Evolutionary conservation across 1,140 invertebrate genomes (phyloP).

Genomic region (Drosophila ogumai): DNA sequence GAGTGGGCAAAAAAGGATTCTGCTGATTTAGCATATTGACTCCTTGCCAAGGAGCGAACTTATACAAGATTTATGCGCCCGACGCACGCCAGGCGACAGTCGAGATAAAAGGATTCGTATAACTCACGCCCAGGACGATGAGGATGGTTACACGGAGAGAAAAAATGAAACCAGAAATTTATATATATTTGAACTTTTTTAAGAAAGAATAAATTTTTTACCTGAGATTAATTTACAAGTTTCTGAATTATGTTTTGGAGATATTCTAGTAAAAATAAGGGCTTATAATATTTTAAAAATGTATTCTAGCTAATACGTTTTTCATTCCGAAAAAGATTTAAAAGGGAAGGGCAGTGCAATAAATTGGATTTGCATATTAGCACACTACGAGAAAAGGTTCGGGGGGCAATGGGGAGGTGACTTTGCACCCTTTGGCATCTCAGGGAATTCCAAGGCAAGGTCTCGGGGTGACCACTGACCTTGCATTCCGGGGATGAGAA

Average conservation of each 20-base stretch:
- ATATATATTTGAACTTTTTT: neutral
- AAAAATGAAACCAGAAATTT: neutral
- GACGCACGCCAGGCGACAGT: slow-evolving; percentile 67
- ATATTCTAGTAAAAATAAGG: too few relatives aligned
- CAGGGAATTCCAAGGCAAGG: slow-evolving; percentile 28
- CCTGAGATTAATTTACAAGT: too few relatives aligned
- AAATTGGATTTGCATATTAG: slow-evolving; percentile 85
- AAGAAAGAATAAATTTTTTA: accelerated
- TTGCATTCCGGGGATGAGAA: slow-evolving; percentile 20
- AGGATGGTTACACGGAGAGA: slow-evolving; percentile 3
- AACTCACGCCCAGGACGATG: slow-evolving; percentile 55
- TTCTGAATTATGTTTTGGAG: neutral
- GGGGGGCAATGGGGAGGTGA: neutral
- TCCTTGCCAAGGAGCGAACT: slow-evolving; percentile 75
- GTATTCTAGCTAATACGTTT: neutral
- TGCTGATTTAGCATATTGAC: slow-evolving; percentile 84
- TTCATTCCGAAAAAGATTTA: neutral
- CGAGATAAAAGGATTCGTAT: slow-evolving; percentile 78
- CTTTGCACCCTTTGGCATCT: slow-evolving; percentile 34
- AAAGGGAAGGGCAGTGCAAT: slow-evolving; percentile 62
- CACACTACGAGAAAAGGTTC: slow-evolving; percentile 48
- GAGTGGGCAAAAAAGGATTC: slow-evolving; percentile 30
- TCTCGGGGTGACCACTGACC: slow-evolving; percentile 43
- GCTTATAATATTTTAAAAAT: neutral
- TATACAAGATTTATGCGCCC: slow-evolving; percentile 82